Evolutionary conservation across 1,140 invertebrate genomes (phyloP), one percentile per base, ranked within the genome.

Genomic region (Trichogramma pretiosum): DNA sequence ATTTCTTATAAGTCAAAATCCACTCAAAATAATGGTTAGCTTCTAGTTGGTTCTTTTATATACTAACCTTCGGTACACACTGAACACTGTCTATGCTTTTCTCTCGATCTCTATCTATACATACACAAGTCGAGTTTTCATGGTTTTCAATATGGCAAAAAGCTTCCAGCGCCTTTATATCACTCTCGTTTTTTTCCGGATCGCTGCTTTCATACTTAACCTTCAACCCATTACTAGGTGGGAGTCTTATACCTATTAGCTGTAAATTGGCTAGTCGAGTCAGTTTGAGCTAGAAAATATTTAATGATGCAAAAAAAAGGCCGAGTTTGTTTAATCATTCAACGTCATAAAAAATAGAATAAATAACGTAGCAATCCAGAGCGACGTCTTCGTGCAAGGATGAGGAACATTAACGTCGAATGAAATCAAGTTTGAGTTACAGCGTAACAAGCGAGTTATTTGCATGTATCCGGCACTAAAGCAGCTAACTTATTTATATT

Each of bases 1-100:
- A 51, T 51, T 51, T 26, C 49, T 17, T 57, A 62, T 64, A 68
- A 67, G 65, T 68, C 65, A 66, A 65, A 67, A 68, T 54, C 61
- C 64, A 65, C 64, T 67, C 62, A 67, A 67, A 57, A 65, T 51
- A 67, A 68, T 65, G 63, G 64, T 55, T 46, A 41, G 56, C 53
- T 56, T 56, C 56, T 59, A 57, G 57, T 50, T 48, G 49, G 45
- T 40, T 43, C 7, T 21, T n/a, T 34, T 9, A 19, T 46, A 4
- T 22, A 11, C 33, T 10, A 19, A 16, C 36, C 21, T 11, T 11
- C 5, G 24, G n/a, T n/a, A n/a, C n/a, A n/a, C n/a, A n/a, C n/a
- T n/a, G n/a, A n/a, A n/a, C n/a, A n/a, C n/a, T n/a, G n/a, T n/a
- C n/a, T n/a, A n/a, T n/a, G n/a, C n/a, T n/a, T n/a, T n/a, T n/a